Evolutionary conservation across 2,797 vertebrate genomes (phyloP), one percentile per base, ranked within the genome.

Genomic region (Channallabes apus): DNA sequence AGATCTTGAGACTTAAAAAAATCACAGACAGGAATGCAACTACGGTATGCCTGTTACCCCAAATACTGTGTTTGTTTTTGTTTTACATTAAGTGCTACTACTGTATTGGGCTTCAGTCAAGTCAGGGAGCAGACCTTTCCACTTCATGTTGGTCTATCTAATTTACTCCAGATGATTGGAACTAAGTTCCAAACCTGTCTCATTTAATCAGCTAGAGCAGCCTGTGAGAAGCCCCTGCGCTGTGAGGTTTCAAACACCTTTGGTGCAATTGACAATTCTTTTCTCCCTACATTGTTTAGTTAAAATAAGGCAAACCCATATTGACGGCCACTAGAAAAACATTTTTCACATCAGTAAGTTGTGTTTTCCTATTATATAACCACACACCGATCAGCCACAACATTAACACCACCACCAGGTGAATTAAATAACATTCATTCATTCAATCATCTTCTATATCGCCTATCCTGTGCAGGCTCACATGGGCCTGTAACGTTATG

Each of bases 41-140:
- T 15, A 24, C 6, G 12, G 76, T n/a, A n/a, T 46, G 77, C 46
- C 61, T 65, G 59, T n/a, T 46, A 64, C 61, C 24, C 24, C 38
- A 64, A 79, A 67, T 51, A 14, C 62, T 67, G 92, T 92, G 91
- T 89, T 90, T 94, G 92, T 93, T 93, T 94, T 93, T 93, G 85
- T 94, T 92, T 94, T 94, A 93, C 91, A 94, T 94, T 93, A 95
- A 95, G 91, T 93, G 93, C 92, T 94, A 93, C 94, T 94, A 94
- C 93, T 93, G 93, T 94, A 93, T 93, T 92, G 92, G 91, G 88
- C 90, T 94, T 93, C 93, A 93, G 93, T 94, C 93, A 90, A 91
- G 92, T 92, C 93, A 94, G 93, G 94, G 94, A 94, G 93, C 92
- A 87, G 93, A 93, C 90, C 89, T 89, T 92, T 94, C 90, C 92